Percentiles rank a stretch among this genome's conserved stretches.
Evolutionary conservation across 2,797 vertebrate species (phyloP).

Genomic region (Chanos chanos): DNA sequence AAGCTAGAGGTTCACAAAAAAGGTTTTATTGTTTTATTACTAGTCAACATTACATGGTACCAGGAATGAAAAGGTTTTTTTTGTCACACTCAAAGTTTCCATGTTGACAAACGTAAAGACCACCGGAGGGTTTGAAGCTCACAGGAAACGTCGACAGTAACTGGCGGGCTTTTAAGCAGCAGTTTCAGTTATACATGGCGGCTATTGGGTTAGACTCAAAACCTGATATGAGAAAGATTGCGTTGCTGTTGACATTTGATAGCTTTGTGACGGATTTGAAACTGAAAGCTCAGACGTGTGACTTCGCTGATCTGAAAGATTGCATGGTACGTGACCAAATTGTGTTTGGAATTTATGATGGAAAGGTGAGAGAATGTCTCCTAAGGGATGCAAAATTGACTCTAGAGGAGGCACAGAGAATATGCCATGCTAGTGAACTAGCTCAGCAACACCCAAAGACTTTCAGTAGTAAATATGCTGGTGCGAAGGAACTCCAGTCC

Average conservation of each 20-base stretch:
- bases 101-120: background rate
- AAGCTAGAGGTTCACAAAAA: too few relatives aligned
- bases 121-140: background rate
- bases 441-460: slow-evolving; percentile 22
- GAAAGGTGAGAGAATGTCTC: background rate
- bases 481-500: background rate
- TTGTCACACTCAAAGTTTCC: background rate
- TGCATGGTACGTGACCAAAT: slow-evolving; percentile 2
- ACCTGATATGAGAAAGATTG: slow-evolving; percentile 2
- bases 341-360: background rate
- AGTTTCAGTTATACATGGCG: slow-evolving; percentile 5
- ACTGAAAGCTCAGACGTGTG: slow-evolving; percentile 9
- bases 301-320: background rate
- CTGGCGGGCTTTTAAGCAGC: background rate
- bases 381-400: background rate
- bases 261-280: slow-evolving; percentile 10
- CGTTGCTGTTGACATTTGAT: slow-evolving; percentile 8
- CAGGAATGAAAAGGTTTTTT: background rate
- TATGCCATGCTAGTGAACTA: slow-evolving; percentile 18
- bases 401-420: slow-evolving; percentile 1
- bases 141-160: background rate
- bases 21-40: too few relatives aligned
- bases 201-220: background rate
- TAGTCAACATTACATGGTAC: background rate
- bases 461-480: background rate